Evolutionary conservation across 2,888 invertebrate genomes (phyloP).

Genomic region (Harpagoxenus sublaevis): DNA sequence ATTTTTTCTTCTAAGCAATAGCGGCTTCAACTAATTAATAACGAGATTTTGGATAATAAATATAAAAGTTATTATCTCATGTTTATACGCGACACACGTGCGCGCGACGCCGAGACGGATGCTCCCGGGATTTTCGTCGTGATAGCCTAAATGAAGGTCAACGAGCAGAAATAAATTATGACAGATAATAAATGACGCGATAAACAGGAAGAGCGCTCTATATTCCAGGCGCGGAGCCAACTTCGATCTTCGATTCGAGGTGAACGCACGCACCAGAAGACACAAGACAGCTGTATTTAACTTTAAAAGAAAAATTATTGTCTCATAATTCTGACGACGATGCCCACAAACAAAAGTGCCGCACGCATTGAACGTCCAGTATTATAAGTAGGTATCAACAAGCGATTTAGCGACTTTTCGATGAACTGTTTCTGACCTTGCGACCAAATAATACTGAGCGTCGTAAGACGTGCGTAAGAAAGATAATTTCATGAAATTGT

Average conservation of each 20-base stretch:
- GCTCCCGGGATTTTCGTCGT: constrained; percentile 32
- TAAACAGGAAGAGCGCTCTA: constrained; percentile 62
- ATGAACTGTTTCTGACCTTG: background rate
- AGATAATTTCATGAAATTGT: background rate
- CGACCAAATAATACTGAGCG: background rate
- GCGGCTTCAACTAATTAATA: background rate
- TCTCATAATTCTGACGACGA: constrained; percentile 1
- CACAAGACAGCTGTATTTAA: background rate
- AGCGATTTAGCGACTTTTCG: background rate
- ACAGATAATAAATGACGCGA: constrained; percentile 58
- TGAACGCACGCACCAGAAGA: background rate
- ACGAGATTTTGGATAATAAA: background rate
- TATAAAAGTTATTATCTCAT: background rate
- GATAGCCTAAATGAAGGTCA: constrained; percentile 63
- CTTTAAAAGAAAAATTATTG: background rate
- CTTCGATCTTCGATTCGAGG: constrained; percentile 15
- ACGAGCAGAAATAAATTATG: constrained; percentile 34
- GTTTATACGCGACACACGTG: background rate
- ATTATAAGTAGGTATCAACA: background rate
- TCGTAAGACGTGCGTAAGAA: background rate
- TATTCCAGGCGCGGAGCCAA: constrained; percentile 54
- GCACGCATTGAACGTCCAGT: background rate
- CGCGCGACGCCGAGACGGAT: background rate
- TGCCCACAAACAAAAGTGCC: constrained; percentile 6
- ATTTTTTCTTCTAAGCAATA: background rate